phyloP scores from a whole-genome alignment of 2,888 invertebrate genomes.

The Parascotia fuliginaria region DNA sequence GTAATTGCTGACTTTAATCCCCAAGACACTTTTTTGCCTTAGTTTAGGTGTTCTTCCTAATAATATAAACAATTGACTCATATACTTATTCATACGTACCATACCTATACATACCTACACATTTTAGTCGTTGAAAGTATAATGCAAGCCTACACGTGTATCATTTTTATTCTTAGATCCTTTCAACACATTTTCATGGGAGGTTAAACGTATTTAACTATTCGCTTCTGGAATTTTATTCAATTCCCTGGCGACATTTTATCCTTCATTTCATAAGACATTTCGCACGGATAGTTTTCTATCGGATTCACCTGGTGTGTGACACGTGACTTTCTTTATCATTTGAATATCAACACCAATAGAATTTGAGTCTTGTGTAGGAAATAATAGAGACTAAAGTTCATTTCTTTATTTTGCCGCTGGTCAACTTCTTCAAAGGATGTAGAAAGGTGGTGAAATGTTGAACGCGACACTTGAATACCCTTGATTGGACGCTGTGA shows the following conservation, averaged over 20 bases:
- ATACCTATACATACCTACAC: too few species aligned
- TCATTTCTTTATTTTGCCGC: conserved; percentile 7
- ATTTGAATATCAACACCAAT: conserved; percentile 20
- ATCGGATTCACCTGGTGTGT: conserved; percentile 53
- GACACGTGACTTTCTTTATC: conserved; percentile 53
- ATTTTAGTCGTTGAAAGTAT: too few species aligned
- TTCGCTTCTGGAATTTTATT: conserved; percentile 36
- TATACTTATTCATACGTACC: too few species aligned
- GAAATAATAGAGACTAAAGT: conserved; percentile 28
- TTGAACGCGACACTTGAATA: conserved; percentile 57
- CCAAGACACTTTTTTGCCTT: too few species aligned
- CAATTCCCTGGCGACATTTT: conserved; percentile 62
- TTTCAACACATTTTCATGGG: conserved; percentile 18
- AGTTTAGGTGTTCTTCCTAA: too few species aligned
- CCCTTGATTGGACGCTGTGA: conserved; percentile 34
- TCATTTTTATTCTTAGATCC: background rate
- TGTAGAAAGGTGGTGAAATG: conserved; percentile 20
- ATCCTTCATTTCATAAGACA: conserved; percentile 64
- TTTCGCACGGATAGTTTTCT: conserved; percentile 67
- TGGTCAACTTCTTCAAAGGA: conserved; percentile 35
- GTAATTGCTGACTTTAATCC: background rate
- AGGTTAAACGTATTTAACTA: conserved; percentile 24
- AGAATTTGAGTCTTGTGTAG: conserved; percentile 35
- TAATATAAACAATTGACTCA: too few species aligned
- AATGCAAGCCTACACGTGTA: background rate